phyloP scores from a whole-genome alignment of 2,888 invertebrate genomes.

The Heliconius aoede region DNA sequence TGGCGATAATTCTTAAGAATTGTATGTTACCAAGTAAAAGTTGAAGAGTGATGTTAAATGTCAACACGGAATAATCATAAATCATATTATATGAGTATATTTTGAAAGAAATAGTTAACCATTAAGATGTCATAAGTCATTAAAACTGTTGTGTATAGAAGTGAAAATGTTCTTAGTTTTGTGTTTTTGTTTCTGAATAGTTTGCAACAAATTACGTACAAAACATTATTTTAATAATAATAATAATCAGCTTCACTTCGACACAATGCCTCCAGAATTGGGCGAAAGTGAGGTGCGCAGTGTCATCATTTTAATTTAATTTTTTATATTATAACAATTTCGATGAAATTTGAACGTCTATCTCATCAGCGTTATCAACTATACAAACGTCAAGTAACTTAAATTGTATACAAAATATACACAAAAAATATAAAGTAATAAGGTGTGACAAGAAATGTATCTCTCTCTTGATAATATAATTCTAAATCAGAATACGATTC shows the following conservation, averaged over 20 bases:
- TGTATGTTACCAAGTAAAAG: background rate
- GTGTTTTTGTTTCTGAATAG: background rate
- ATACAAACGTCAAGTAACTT: background rate
- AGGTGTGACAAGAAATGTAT: conserved; percentile 10
- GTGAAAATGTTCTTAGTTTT: conserved; percentile 11
- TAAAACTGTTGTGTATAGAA: conserved; percentile 3
- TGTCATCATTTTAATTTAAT: no score
- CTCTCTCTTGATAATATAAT: conserved; percentile 4
- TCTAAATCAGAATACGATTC: conserved; percentile 21
- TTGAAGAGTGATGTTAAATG: conserved; percentile 37
- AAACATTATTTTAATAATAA: no score
- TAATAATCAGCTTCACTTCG: no score
- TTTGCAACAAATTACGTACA: no score
- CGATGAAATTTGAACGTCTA: background rate
- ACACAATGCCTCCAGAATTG: no score
- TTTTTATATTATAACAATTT: background rate
- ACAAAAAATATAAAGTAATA: conserved; percentile 18
- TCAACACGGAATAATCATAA: conserved; percentile 29
- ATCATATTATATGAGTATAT: conserved; percentile 20
- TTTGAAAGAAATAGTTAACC: conserved; percentile 14
- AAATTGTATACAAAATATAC: background rate
- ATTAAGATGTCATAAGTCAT: conserved; percentile 23
- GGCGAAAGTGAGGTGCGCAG: no score
- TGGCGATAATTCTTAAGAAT: background rate
- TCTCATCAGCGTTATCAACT: background rate